These are phyloP conservation scores for Drosophila macrothrix DNA, from an alignment of 2,888 invertebrate species.

Conservation along the genomic window DNA sequence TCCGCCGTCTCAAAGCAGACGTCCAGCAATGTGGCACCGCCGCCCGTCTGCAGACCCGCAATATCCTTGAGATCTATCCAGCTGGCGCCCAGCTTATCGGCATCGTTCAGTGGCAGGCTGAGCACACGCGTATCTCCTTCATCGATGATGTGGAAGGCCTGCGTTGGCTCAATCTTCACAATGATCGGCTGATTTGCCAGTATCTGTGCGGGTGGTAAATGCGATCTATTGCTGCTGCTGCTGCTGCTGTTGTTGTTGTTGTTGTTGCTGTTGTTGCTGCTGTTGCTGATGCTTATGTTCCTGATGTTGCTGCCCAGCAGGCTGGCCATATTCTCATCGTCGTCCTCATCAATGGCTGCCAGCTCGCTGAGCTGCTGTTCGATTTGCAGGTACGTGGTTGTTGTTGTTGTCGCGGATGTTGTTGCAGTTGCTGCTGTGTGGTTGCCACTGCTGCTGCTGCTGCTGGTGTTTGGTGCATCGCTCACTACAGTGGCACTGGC, in stretches of 20 bases:
- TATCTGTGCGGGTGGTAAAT: slow-evolving; percentile 47
- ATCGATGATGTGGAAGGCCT: slow-evolving; percentile 84
- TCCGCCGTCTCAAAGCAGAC: slow-evolving; percentile 77
- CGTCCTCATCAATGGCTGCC: slow-evolving; percentile 62
- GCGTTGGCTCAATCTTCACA: slow-evolving; percentile 84
- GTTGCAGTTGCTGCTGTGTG: slow-evolving; percentile 1
- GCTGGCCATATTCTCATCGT: slow-evolving; percentile 62
- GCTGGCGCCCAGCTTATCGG: slow-evolving; percentile 83
- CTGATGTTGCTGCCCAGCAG: slow-evolving; percentile 46
- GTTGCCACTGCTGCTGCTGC: background rate
- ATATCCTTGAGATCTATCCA: slow-evolving; percentile 84
- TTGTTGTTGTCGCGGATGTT: slow-evolving; percentile 33
- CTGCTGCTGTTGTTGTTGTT: slow-evolving; percentile 16
- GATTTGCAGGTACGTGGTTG: slow-evolving; percentile 72
- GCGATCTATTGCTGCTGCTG: slow-evolving; percentile 21
- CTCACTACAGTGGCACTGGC: slow-evolving; percentile 29
- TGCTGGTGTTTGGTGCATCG: slow-evolving; percentile 17
- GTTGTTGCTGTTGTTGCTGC: slow-evolving; percentile 14
- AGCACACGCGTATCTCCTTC: slow-evolving; percentile 83
- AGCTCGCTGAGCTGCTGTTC: slow-evolving; percentile 71
- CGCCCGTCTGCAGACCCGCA: slow-evolving; percentile 80
- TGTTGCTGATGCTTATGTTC: slow-evolving; percentile 11
- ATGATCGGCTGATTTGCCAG: slow-evolving; percentile 82
- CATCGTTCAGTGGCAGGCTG: slow-evolving; percentile 82
- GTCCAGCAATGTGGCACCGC: slow-evolving; percentile 74